Percentiles rank a stretch among this genome's conserved stretches.
Conservation (phyloP, 2,888 invertebrate genomes). For the Amblyjoppa proteus region DNA sequence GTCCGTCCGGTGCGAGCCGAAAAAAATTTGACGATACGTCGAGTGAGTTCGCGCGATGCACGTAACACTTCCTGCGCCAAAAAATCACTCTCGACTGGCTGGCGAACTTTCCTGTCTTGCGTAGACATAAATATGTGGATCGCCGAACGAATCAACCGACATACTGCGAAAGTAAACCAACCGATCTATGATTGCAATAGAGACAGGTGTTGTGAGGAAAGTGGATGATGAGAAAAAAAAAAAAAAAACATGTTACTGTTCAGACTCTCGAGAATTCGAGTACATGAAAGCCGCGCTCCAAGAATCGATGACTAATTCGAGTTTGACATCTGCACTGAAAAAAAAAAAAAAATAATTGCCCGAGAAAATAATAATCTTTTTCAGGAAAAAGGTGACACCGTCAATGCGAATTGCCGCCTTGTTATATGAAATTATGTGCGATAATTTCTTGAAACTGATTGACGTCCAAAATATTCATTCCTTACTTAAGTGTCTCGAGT, state of each 20-base stretch:
- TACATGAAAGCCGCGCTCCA: not conserved
- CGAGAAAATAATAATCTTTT: too few species aligned
- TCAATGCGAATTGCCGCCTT: too few species aligned
- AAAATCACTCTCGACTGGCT: conserved; percentile 19
- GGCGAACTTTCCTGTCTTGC: conserved; percentile 21
- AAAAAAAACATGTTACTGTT: not conserved
- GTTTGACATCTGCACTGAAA: not conserved
- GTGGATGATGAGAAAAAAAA: not conserved
- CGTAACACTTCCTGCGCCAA: not conserved
- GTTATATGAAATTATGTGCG: not conserved
- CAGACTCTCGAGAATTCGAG: not conserved
- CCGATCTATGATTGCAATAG: not conserved
- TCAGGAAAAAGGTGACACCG: too few species aligned
- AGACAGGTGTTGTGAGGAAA: conserved; percentile 1
- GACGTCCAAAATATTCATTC: too few species aligned
- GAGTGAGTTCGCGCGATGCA: not conserved
- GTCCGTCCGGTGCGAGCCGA: not conserved
- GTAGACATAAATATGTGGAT: conserved; percentile 1
- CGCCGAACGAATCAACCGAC: conserved; percentile 9
- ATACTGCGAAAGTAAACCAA: conserved; percentile 13
- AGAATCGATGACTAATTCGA: not conserved
- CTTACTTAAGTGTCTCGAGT: too few species aligned
- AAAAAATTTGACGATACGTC: not conserved
- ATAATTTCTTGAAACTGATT: not conserved
- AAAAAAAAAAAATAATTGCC: not conserved